phyloP scores from a whole-genome alignment of 2,797 vertebrate genomes.

The Moxostoma hubbsi region DNA sequence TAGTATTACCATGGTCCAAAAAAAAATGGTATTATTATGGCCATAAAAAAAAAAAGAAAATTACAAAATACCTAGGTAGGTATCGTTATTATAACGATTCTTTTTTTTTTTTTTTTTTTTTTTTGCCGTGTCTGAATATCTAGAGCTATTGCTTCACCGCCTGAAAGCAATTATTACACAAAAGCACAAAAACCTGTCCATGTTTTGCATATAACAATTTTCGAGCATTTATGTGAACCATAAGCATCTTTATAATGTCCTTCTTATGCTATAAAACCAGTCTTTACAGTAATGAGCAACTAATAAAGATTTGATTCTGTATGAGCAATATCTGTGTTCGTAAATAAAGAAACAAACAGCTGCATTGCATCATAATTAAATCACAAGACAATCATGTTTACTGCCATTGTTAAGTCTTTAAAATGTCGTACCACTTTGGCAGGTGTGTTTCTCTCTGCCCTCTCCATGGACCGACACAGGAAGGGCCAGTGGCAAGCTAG shows the following conservation, averaged over 20 bases:
- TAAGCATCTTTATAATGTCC: constrained; percentile 28
- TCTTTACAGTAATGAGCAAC: constrained; percentile 10
- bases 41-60: no score
- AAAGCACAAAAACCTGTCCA: not conserved
- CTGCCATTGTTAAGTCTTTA: constrained; percentile 79
- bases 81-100: no score
- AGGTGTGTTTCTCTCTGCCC: not conserved
- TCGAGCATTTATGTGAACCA: constrained; percentile 21
- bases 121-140: no score
- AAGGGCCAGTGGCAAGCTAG: constrained; percentile 72
- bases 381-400: constrained; percentile 82
- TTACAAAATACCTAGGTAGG: no score
- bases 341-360: constrained; percentile 67
- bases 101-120: no score
- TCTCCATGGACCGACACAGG: constrained; percentile 79
- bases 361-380: constrained; percentile 73
- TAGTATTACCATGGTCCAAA: no score
- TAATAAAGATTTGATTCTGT: constrained; percentile 29
- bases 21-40: no score
- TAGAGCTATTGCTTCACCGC: not conserved
- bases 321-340: constrained; percentile 71
- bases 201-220: not conserved
- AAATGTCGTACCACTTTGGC: constrained; percentile 62
- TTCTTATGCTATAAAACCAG: not conserved
- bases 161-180: constrained; percentile 4